Percentiles rank a stretch among this genome's conserved stretches.
phyloP scores from a whole-genome alignment of 2,888 invertebrate genomes.

The Cloeon dipterum region DNA sequence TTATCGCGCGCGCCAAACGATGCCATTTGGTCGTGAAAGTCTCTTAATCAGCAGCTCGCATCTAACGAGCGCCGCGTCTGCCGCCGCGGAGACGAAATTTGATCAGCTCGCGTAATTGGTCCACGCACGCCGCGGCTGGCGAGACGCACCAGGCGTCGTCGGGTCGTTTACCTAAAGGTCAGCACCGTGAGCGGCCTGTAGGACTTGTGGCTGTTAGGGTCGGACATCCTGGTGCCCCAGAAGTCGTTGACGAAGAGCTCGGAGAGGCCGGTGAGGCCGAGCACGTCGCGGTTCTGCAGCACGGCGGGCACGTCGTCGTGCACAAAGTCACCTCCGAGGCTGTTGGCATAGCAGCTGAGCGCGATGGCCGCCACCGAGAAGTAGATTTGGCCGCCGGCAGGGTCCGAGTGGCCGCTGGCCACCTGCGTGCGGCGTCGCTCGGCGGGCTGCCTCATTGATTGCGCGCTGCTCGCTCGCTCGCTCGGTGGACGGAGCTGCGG shows the following conservation, averaged over 20 bases:
- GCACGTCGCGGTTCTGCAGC: constrained; percentile 57
- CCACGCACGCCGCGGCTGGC: too few relatives aligned
- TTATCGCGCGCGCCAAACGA: background rate
- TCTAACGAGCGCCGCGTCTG: background rate
- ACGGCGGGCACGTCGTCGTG: constrained; percentile 76
- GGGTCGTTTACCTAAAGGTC: constrained; percentile 76
- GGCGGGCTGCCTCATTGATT: background rate
- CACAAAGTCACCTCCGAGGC: constrained; percentile 57
- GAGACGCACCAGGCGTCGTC: too few relatives aligned
- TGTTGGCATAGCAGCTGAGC: constrained; percentile 44
- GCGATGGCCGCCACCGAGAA: constrained; percentile 39
- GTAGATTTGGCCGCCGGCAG: constrained; percentile 18
- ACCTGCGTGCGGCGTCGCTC: background rate
- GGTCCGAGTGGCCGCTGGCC: constrained; percentile 1
- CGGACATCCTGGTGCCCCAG: constrained; percentile 78
- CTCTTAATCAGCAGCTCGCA: background rate
- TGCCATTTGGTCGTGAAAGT: background rate
- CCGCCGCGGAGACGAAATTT: background rate
- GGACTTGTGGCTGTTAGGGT: constrained; percentile 61
- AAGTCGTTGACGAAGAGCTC: constrained; percentile 56
- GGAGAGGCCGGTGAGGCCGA: constrained; percentile 34
- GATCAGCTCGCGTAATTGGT: too few relatives aligned
- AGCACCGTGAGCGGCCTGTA: constrained; percentile 65
- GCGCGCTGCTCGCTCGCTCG: background rate
- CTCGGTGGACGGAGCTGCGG: constrained; percentile 1